Evolutionary conservation across 2,797 vertebrate genomes (phyloP), one percentile per base, ranked within the genome.

Genomic region (Enteromius radiatus): DNA sequence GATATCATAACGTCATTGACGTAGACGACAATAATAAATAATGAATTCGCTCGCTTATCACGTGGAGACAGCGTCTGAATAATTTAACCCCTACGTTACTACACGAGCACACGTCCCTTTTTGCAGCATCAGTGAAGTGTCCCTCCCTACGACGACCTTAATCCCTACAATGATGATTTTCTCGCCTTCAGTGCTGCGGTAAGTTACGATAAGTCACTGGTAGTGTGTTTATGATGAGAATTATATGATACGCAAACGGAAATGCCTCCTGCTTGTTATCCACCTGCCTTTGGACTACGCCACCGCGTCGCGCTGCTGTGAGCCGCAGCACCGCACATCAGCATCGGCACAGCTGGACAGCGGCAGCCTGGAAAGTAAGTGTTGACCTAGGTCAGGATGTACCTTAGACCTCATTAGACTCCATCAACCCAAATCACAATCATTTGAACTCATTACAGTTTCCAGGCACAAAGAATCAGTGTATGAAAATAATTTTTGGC

Each of bases 81-180:
- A 87, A 93, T 94, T 93, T 91, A 94, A 92, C 90, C 87, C 90
- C 81, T 90, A 89, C 65, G 15, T 92, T 91, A 90, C 92, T 92
- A 91, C 92, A 90, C 86, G 84, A 69, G 67, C 87, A 86, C 80
- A 84, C 31, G 64, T 74, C 81, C 71, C 10, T 36, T 52, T 19
- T 69, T 78, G 81, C 86, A 81, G 77, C 82, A 84, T 80, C 68
- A 78, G 63, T 85, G 74, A 84, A 87, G 82, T 78, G 59, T 59
- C 82, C 3, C 43, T 69, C 69, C 64, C 31, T 67, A 26, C 73
- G 63, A 21, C 49, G 68, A 68, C 70, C 65, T 63, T 78, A 59
- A 70, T 76, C 7, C 65, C 26, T 52, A 76, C 28, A 49, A 80
- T 43, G 63, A 52, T 49, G 61, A 63, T 47, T 26, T 36, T 28